These are phyloP conservation scores for Alethe castanea DNA, from an alignment of 2,113 vertebrate species.

Conservation along the genomic window DNA sequence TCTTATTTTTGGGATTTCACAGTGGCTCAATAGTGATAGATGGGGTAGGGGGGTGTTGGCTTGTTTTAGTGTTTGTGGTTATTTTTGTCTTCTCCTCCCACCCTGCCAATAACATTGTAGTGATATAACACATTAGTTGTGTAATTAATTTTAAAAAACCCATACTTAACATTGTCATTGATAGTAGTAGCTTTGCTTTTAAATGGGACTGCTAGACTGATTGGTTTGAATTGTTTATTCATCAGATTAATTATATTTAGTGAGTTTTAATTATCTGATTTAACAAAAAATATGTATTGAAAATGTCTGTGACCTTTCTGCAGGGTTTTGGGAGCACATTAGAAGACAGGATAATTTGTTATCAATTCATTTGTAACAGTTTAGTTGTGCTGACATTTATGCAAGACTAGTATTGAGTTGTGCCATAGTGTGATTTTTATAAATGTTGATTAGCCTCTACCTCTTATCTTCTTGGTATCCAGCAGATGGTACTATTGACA, in stretches of 20 bases:
- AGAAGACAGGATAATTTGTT: background rate
- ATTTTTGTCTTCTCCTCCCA: background rate
- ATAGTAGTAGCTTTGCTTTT: background rate
- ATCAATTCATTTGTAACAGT: fast-evolving
- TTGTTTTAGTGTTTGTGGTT: background rate
- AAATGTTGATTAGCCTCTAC: background rate
- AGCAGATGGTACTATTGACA: slow-evolving; percentile 42
- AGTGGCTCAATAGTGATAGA: background rate
- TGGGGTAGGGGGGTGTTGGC: fast-evolving
- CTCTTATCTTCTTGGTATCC: background rate
- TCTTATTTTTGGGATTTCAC: background rate
- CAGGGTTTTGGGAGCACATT: background rate
- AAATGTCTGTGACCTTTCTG: background rate
- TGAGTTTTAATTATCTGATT: background rate
- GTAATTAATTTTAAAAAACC: background rate
- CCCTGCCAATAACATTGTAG: background rate
- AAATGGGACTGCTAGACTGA: background rate
- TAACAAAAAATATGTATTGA: background rate
- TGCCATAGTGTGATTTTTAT: background rate
- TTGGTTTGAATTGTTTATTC: background rate
- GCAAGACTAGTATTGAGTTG: background rate
- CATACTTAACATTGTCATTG: background rate
- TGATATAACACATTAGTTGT: background rate
- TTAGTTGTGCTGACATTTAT: background rate
- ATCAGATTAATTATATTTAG: background rate